These are phyloP conservation scores for Exaiptasia diaphana DNA, from an alignment of 64 coral and sea anemone species.

Conservation along the genomic window DNA sequence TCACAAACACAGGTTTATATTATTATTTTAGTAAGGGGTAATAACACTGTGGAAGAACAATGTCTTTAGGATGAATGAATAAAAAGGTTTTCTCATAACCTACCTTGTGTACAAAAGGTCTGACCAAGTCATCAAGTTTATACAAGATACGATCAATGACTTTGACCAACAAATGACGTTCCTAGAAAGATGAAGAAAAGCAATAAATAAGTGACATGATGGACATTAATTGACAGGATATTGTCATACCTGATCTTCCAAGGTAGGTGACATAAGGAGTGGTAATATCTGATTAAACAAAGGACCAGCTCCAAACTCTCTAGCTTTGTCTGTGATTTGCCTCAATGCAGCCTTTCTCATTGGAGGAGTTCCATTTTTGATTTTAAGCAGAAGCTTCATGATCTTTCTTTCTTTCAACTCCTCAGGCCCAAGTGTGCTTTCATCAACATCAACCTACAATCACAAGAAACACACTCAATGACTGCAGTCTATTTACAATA, in stretches of 20 bases:
- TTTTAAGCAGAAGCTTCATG: slow-evolving; percentile 93
- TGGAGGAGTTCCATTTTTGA: slow-evolving; percentile 99
- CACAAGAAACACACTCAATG: background rate
- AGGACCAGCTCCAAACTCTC: slow-evolving; percentile 98
- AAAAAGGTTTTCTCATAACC: too few relatives aligned
- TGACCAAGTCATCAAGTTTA: slow-evolving; percentile 97
- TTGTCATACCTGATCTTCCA: slow-evolving; percentile 89
- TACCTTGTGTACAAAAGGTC: slow-evolving; percentile 99
- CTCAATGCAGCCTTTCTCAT: slow-evolving; percentile 98
- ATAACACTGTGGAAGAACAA: too few relatives aligned
- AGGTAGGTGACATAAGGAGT: slow-evolving; percentile 91
- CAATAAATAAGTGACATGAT: background rate
- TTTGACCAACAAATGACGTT: slow-evolving; percentile 99
- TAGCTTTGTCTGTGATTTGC: slow-evolving; percentile 97
- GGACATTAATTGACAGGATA: background rate
- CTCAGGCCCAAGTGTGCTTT: slow-evolving; percentile 85
- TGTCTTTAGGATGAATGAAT: too few relatives aligned
- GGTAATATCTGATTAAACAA: slow-evolving; percentile 95
- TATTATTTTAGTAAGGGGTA: too few relatives aligned
- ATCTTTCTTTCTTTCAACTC: slow-evolving; percentile 99
- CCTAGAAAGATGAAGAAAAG: slow-evolving; percentile 32
- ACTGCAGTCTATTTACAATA: background rate
- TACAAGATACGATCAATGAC: slow-evolving; percentile 98
- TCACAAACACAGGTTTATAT: too few relatives aligned
- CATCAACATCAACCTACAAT: slow-evolving; percentile 95